Conservation (phyloP, 30 jellyfish, hydroid and myxozoan genomes). For the Nemopilema nomurai region DNA sequence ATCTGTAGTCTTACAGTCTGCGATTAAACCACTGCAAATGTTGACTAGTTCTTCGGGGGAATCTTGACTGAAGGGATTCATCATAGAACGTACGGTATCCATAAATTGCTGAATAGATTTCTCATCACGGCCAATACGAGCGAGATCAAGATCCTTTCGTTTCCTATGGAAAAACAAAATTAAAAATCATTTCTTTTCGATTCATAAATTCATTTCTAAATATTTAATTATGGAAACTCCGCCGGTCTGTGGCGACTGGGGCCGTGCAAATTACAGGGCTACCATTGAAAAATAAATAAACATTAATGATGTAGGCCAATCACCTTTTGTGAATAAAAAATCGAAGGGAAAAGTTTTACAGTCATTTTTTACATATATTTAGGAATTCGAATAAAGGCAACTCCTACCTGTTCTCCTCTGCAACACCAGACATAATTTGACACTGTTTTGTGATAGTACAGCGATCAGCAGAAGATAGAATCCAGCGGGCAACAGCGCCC, state of each 20-base stretch:
- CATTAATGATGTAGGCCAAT: background rate
- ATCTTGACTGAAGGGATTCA: slow-evolving; percentile 40
- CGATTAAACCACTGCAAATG: slow-evolving; percentile 55
- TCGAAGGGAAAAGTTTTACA: background rate
- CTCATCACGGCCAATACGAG: slow-evolving; percentile 7
- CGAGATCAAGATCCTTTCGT: slow-evolving; percentile 46
- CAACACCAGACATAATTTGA: no score
- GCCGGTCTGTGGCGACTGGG: background rate
- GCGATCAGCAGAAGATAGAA: no score
- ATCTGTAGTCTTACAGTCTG: background rate
- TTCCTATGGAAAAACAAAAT: slow-evolving; percentile 8
- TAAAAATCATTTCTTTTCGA: background rate
- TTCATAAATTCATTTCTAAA: background rate
- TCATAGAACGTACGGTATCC: slow-evolving; percentile 12
- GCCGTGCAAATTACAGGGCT: background rate
- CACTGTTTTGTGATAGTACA: no score
- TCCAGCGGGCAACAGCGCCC: no score
- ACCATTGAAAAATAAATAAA: background rate
- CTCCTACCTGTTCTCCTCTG: no score
- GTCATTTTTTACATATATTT: background rate
- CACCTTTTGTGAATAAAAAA: background rate
- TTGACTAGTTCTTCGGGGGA: slow-evolving; percentile 16
- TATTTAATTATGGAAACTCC: background rate
- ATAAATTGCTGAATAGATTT: background rate
- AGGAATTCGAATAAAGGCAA: background rate